Evolutionary conservation across 2,888 invertebrate species (phyloP).

Genomic region (Salticus scenicus): DNA sequence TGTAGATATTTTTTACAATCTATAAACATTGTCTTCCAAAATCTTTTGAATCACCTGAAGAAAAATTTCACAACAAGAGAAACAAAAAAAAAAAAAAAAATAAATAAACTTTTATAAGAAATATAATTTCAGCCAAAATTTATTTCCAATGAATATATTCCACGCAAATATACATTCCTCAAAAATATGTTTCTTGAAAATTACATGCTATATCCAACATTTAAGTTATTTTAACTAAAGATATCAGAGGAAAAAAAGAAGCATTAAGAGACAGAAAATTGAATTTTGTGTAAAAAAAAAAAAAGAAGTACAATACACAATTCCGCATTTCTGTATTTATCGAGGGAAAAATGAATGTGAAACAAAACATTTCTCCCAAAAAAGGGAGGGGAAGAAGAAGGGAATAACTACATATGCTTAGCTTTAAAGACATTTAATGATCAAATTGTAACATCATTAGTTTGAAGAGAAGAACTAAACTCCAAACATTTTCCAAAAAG

Average conservation of each 20-base stretch:
- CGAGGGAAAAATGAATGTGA: neutral
- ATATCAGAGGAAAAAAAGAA: neutral
- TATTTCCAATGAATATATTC: neutral
- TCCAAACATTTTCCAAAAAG: conserved; percentile 44
- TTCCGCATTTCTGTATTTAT: neutral
- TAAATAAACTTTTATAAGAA: conserved; percentile 6
- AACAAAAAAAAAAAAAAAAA: conserved; percentile 14
- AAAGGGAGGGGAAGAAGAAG: neutral
- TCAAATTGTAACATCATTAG: conserved; percentile 67
- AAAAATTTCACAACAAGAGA: too few relatives aligned
- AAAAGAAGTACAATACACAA: neutral
- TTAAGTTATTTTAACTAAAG: neutral
- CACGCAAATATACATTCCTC: neutral
- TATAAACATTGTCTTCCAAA: too few relatives aligned
- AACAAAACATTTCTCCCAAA: conserved; percentile 17
- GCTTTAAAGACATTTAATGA: conserved; percentile 66
- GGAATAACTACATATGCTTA: conserved; percentile 27
- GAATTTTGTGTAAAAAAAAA: neutral
- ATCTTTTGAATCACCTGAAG: too few relatives aligned
- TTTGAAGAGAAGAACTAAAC: conserved; percentile 37
- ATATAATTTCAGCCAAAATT: neutral
- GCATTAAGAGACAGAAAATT: conserved; percentile 15
- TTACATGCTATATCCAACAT: neutral
- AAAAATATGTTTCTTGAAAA: neutral
- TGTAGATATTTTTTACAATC: too few relatives aligned